Evolutionary conservation across 2,113 vertebrate genomes (phyloP), one percentile per base, ranked within the genome.

Genomic region (Catharus minimus): DNA sequence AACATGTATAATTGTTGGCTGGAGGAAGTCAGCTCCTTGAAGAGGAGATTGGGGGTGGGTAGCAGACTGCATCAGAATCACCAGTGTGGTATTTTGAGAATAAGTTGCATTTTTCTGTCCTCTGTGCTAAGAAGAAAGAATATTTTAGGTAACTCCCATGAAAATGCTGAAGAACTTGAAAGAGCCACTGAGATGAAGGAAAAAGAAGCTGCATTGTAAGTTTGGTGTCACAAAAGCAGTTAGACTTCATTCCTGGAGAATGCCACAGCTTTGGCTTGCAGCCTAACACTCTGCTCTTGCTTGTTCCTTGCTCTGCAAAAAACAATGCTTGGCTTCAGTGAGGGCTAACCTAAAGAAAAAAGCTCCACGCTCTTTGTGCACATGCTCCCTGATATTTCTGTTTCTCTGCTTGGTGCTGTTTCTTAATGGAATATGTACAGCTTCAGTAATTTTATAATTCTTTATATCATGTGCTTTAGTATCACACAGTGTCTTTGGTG

Each of bases 131-230:
- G 99, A 97, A 99, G 99, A 85, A 98, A 98, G 89, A 98, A 97
- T 61, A 97, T 98, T 92, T 97, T 99, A 97, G 99, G 98, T 97
- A 97, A 97, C 32, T 85, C 96, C 77, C 97, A 97, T 80, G 98
- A 98, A 97, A 97, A 97, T 77, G 80, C 86, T 19, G 98, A 98
- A 82, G 99, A 99, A 94, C 98, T 98, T 85, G 98, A 99, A 85
- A 98, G 98, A 93, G 97, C 98, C 83, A 97, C 98, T 95, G 98
- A 98, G 6, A 96, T 98, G 97, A 98, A 98, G 92, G 99, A 99
- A 95, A 99, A 99, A 85, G 98, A 99, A 94, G 99, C 99, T 9
- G 98, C 99, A 28, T 90, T 98, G 99, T 99, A 97, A 99, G 99
- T 99, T 86, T 90, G 88, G 76, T 93, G 74, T 93, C 67, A 65